These are phyloP conservation scores for Ptyas mucosa DNA, from an alignment of 2,113 vertebrate species.

Conservation along the genomic window DNA sequence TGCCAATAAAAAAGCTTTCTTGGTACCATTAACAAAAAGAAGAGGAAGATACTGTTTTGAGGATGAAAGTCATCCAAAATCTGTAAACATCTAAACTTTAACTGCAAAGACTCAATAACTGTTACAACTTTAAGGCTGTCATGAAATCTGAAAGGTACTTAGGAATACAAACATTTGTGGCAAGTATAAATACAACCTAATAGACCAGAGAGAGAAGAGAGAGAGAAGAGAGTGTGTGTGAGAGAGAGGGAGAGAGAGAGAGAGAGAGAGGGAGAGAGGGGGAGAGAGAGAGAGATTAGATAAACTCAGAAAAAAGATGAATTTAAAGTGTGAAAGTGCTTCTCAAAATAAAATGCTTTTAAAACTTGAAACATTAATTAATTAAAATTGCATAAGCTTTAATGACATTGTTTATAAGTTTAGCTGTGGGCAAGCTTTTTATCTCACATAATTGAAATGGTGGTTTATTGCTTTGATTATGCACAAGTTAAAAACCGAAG, in stretches of 20 bases:
- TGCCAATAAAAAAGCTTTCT: slow-evolving; percentile 49
- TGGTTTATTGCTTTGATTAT: slow-evolving; percentile 54
- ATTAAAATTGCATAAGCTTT: slow-evolving; percentile 57
- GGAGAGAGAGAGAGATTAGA: background rate
- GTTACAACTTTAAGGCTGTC: slow-evolving; percentile 35
- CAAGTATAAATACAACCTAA: background rate
- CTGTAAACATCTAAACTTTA: slow-evolving; percentile 33
- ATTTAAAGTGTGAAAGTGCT: background rate
- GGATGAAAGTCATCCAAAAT: slow-evolving; percentile 27
- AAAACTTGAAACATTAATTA: slow-evolving; percentile 54
- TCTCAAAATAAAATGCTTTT: slow-evolving; percentile 37
- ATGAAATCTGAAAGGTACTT: slow-evolving; percentile 8
- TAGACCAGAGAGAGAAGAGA: background rate
- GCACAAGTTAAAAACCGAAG: slow-evolving; percentile 54
- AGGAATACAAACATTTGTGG: slow-evolving; percentile 4
- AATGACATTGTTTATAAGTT: slow-evolving; percentile 62
- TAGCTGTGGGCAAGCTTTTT: slow-evolving; percentile 58
- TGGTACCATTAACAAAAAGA: slow-evolving; percentile 55
- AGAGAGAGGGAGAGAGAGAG: too few relatives aligned
- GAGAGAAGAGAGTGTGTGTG: too few relatives aligned
- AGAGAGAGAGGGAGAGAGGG: too few relatives aligned
- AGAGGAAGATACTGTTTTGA: slow-evolving; percentile 48
- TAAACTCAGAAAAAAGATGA: background rate
- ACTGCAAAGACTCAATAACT: slow-evolving; percentile 41
- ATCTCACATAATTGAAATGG: slow-evolving; percentile 49